A percentile compares a stretch with the other conserved stretches of the same genome.
Conservation (phyloP, 2,113 vertebrate species). For the Epinephelus moara region DNA sequence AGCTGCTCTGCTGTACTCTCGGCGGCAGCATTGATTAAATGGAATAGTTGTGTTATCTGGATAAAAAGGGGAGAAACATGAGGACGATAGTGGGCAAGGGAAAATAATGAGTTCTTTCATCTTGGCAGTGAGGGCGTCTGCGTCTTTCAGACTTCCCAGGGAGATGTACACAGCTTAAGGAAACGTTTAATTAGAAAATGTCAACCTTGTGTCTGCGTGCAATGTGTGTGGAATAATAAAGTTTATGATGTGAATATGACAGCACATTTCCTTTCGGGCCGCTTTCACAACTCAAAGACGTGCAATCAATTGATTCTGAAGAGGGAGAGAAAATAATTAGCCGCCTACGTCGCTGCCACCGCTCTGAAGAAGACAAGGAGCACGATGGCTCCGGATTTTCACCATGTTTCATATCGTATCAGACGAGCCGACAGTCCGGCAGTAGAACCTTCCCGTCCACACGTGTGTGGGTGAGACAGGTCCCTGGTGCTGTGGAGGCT, state of each 20-base stretch:
- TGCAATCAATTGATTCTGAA: slow-evolving; percentile 74
- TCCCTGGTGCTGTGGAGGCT: background rate
- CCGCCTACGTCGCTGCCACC: slow-evolving; percentile 36
- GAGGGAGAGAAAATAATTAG: slow-evolving; percentile 75
- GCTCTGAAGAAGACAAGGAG: slow-evolving; percentile 42
- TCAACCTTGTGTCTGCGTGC: slow-evolving; percentile 71
- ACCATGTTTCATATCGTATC: slow-evolving; percentile 2
- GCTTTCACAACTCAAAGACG: slow-evolving; percentile 59
- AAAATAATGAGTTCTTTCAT: slow-evolving; percentile 84
- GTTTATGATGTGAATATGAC: slow-evolving; percentile 70
- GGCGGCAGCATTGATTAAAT: slow-evolving; percentile 74
- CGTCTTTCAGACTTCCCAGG: slow-evolving; percentile 73
- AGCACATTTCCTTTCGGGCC: slow-evolving; percentile 55
- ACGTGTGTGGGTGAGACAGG: slow-evolving; percentile 38
- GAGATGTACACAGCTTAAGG: slow-evolving; percentile 81
- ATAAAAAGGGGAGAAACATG: slow-evolving; percentile 68
- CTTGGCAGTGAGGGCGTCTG: slow-evolving; percentile 71
- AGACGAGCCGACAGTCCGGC: background rate
- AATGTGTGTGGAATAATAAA: slow-evolving; percentile 74
- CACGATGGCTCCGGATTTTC: slow-evolving; percentile 23
- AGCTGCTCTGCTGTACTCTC: slow-evolving; percentile 50
- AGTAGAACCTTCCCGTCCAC: background rate
- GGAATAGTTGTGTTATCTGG: slow-evolving; percentile 79
- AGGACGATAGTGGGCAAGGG: slow-evolving; percentile 67
- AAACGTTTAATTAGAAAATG: slow-evolving; percentile 84